Evolutionary conservation across 1,140 invertebrate species (phyloP), one percentile per base, ranked within the genome.

Genomic region (Vanessa tameamea): DNA sequence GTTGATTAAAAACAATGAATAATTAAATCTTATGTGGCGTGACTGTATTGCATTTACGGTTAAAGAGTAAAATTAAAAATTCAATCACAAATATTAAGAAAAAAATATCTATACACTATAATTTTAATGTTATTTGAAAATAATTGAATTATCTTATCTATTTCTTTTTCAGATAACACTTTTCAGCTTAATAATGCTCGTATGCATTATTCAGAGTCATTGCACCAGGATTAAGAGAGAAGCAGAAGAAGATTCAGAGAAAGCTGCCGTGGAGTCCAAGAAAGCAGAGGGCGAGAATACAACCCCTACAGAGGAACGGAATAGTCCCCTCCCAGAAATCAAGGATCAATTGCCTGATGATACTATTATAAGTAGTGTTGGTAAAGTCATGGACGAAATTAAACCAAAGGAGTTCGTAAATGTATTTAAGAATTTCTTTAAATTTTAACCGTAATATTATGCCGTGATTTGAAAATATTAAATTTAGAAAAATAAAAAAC

Each of bases 121-220:
- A 8, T 50, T 14, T 50, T 50, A 15, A 15, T 50, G 0, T n/a
- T 14, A 14, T 14, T 6, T 14, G 9, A 43, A 43, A 43, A 9
- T 43, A 43, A 43, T 43, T 43, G 1, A 43, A 12, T 13, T 1
- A 4, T 13, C 3, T 20, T 20, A 20, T 15, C 47, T 51, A 15
- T 47, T 11, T 55, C 16, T 55, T 15, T 72, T 72, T 20, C 31
- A 72, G 69, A 64, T 72, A 14, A 9, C 11, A 43, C 5, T 72
- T 31, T 12, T 47, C 47, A 53, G 48, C 5, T 5, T 65, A 3
- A 15, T 64, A 16, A 13, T 72, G 50, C 37, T 72, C 12, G 20
- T 65, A 43, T 72, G 50, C 50, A 50, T 65, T 26, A 23, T 57
- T 20, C 69, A 65, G 20, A 53, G 4, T 16, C 26, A 72, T 7